Evolutionary conservation across 1,140 invertebrate genomes (phyloP), one percentile per base, ranked within the genome.

Genomic region (Hormaphis cornu): DNA sequence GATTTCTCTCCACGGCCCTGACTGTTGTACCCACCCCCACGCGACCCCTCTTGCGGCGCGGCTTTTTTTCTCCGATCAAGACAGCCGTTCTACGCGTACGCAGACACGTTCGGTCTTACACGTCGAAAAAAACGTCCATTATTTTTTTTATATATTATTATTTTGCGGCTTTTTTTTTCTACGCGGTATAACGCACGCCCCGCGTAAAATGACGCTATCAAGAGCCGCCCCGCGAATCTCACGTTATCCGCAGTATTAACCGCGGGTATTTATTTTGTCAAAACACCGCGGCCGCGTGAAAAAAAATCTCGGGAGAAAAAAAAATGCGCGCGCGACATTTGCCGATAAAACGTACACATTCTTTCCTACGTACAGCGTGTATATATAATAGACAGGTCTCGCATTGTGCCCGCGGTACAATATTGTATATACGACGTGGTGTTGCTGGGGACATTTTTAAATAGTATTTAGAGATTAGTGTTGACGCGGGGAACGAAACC

Each of bases 401-500:
- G n/a, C n/a, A n/a, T n/a, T n/a, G n/a, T n/a, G 30, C 30, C 4
- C 30, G 9, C 30, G 33, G 50, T 28, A n/a, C 1, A 2, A 2
- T 28, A n/a, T 52, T 18, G n/a, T 46, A 53, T 35, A 22, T 56
- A 37, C 18, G 12, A 24, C 4, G 28, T 10, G 12, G 18, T 33
- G 22, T 54, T 66, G 44, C 61, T 66, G 61, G 61, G 61, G 61
- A 66, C 61, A 48, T 66, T 66, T 66, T 66, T 66, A 66, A 66
- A 66, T 66, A 66, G 61, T 66, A 66, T 66, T 66, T 66, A 66
- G 28, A 66, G 61, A 66, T 66, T 66, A 66, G 61, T 50, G 61
- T 50, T 66, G 44, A 66, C 61, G 61, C n/a, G 61, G 61, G 61
- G 44, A 66, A 66, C 61, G 61, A 66, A 24, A 48, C 61, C 44